Evolutionary conservation across 2,888 invertebrate species (phyloP), one percentile per base, ranked within the genome.

Genomic region (Scaptomyza flava): DNA sequence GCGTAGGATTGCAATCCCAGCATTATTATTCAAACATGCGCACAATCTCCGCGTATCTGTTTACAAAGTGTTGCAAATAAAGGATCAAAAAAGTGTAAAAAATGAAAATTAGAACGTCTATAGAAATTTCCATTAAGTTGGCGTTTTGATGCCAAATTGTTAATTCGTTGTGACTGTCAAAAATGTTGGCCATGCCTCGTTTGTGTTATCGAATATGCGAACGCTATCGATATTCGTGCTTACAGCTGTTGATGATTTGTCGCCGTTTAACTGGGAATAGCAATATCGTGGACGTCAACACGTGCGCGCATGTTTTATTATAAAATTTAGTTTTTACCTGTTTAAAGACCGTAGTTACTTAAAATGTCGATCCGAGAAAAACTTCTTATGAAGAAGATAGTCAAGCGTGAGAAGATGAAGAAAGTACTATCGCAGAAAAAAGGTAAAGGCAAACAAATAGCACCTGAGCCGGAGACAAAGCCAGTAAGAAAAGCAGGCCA

Each of bases 321-420:
- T 56, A 48, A 56, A 51, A 45, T 56, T 50, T 71, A 61, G 17
- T 61, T 75, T 58, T 65, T 50, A 46, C 27, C 36, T 60, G 50
- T 58, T 66, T 52, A 54, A 11, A 33, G 14, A 3, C n/a, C 42
- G 1, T 14, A 20, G 57, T 54, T 48, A 60, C n/a, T 50, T 14
- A 77, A 79, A 50, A 92, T 92, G 92, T 91, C 91, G 6, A 87
- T 91, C 12, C 86, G 92, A 0, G 95, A 96, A 71, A 95, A 95
- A 92, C 93, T 96, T 52, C 92, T 96, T 27, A 94, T 95, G 94
- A 93, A 95, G 59, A 96, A 96, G 92, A 96, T 96, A 34, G 96
- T 95, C 73, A 96, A 96, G 85, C 93, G 95, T 0, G 96, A 96
- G 81, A 95, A 95, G 81, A 94, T 94, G 74, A 96, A 94, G 86